phyloP scores from a whole-genome alignment of 30 jellyfish, hydroid and myxozoan genomes.

The Aurelia coerulea region DNA sequence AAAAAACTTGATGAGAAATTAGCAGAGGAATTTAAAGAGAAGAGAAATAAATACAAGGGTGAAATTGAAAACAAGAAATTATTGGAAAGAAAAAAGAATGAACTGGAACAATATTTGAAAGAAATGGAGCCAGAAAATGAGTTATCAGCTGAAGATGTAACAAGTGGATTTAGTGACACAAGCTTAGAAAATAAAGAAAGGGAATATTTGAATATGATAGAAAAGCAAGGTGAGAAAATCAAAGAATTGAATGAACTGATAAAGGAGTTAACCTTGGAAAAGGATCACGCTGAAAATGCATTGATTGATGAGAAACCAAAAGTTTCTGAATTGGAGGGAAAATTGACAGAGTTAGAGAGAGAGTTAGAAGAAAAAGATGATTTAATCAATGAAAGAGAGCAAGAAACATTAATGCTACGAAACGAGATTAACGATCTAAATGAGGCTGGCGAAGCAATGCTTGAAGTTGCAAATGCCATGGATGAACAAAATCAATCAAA shows the following conservation, averaged over 20 bases:
- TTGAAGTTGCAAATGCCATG: conserved; percentile 32
- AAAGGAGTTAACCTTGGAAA: background rate
- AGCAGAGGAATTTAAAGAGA: background rate
- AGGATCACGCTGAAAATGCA: background rate
- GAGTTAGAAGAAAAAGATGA: conserved; percentile 13
- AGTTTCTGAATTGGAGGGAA: background rate
- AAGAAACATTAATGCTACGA: conserved; percentile 17
- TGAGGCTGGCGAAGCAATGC: conserved; percentile 42
- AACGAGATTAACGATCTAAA: conserved; percentile 24
- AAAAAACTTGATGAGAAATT: background rate
- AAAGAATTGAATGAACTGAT: conserved; percentile 15
- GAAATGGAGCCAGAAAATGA: conserved; percentile 11
- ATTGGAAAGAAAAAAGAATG: conserved; percentile 11
- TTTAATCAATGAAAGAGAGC: background rate
- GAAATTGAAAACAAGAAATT: background rate
- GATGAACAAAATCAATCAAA: conserved; percentile 36
- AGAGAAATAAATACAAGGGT: conserved; percentile 9
- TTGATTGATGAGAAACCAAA: background rate
- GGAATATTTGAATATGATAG: background rate
- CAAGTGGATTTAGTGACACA: conserved; percentile 57
- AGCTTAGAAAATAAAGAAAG: conserved; percentile 11
- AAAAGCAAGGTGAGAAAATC: background rate
- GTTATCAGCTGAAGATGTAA: conserved; percentile 17
- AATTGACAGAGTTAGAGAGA: background rate
- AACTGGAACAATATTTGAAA: conserved; percentile 2